Base-by-base conservation (phyloP, 2,113 vertebrate genomes). In the Ceyx cyanopectus region DNA sequence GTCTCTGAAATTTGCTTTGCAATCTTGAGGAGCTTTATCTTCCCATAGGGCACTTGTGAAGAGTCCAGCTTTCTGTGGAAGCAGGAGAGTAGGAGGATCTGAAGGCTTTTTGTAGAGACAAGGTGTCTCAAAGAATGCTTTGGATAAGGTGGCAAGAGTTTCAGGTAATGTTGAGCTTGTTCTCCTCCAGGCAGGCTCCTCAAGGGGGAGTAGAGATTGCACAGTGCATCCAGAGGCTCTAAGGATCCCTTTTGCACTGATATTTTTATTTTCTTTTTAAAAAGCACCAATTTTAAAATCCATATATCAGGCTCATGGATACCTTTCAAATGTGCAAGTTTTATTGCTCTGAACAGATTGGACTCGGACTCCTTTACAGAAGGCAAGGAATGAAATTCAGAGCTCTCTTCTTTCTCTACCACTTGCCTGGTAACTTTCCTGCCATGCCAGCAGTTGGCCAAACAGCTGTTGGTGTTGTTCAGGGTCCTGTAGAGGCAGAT, bases 91-190 rank as follows among this genome's bases (percentile, higher is more conserved):
- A 23, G 48, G 48, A 50, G 48, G 48, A 21, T 67, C 53, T 41
- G 40, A 32, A 69, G 65, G n/a, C 10, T 50, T 14, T 75, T 24
- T 1, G 1, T 74, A 61, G 40, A 15, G 24, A 12, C 9, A 41
- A 5, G 3, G 1, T 51, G 7, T 70, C 30, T 41, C 4, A 58
- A 90, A 48, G 22, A 58, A 13, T 17, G 27, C 27, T 88, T 37
- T 48, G 9, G 10, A 67, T 0, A 4, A 70, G n/a, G 10, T 26
- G 18, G 5, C 2, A 1, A 1, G 45, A 22, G 19, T 75, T 63
- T 43, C 50, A 65, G 58, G 66, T 61, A 12, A 43, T 9, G 23
- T 40, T 43, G 62, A 51, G 19, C 41, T 4, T 3, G 12, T 10
- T 4, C 14, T 29, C 9, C 30, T 4, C 11, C 37, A 17, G 14